Evolutionary conservation across 2,113 vertebrate genomes (phyloP), one percentile per base, ranked within the genome.

Genomic region (Epinephelus lanceolatus): DNA sequence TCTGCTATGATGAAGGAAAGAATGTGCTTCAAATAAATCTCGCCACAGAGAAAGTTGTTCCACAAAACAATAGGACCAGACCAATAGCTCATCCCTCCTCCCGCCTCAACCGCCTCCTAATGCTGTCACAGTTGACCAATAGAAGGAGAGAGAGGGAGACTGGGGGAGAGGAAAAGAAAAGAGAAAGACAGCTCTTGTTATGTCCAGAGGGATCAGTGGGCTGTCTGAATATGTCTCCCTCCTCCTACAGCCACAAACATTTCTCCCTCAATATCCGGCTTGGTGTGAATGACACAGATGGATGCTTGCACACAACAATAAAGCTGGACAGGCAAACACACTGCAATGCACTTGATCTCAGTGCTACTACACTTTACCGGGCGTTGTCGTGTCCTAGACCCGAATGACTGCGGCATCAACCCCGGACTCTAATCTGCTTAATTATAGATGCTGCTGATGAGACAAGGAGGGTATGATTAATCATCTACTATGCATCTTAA

Each of bases 401-500:
- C 71, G 60, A 80, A 78, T 77, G 59, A 78, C 75, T 84, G 65
- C 5, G 10, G 42, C 42, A 15, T 76, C 45, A 83, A 55, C 55
- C 69, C 27, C 12, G 1, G 42, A 63, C n/a, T 52, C 49, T 86
- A 81, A 88, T 85, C 86, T 85, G 76, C 45, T 76, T 81, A 71
- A 89, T 88, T 84, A 88, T 78, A 83, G 71, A 83, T 81, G 71
- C 52, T 87, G 90, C 74, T 90, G 79, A 83, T 77, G 72, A 85
- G 45, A 83, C 74, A 81, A 81, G 40, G 65, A 75, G 74, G 62
- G 15, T 81, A 42, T 72, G 79, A 85, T 83, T 86, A 86, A 81
- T 86, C 73, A 83, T 80, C 76, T 55, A 52, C 71, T 68, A 67
- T 55, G 25, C 75, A 67, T 71, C 30, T 88, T 80, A 78, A 65